phyloP scores from a whole-genome alignment of 2,888 invertebrate genomes.

The Hoplodrina ambigua region DNA sequence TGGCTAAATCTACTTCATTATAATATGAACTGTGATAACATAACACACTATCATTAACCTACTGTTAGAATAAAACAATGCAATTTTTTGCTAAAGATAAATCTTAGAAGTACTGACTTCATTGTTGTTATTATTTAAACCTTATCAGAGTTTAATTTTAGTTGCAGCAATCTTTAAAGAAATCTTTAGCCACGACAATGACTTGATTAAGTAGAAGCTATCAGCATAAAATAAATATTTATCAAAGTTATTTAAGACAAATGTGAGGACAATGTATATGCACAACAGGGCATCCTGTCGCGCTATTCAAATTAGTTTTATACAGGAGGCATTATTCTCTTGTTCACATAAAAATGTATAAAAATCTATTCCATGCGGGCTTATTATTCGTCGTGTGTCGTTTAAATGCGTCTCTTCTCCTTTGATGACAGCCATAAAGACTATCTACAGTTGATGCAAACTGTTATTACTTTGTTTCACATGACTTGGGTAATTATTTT shows the following conservation, averaged over 20 bases:
- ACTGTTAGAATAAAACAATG: neutral
- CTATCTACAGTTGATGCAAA: constrained; percentile 56
- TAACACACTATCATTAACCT: neutral
- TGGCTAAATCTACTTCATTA: constrained; percentile 2
- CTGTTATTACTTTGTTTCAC: constrained; percentile 52
- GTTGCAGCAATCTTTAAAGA: constrained; percentile 9
- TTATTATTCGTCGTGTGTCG: constrained; percentile 77
- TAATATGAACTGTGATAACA: constrained; percentile 9
- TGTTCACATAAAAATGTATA: constrained; percentile 71
- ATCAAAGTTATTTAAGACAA: constrained; percentile 57
- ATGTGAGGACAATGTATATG: constrained; percentile 49
- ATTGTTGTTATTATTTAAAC: neutral
- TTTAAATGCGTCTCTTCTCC: constrained; percentile 72
- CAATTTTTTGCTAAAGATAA: neutral
- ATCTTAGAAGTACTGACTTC: neutral
- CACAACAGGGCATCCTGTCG: constrained; percentile 69
- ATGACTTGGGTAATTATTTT: constrained; percentile 10
- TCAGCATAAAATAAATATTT: constrained; percentile 53
- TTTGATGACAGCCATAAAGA: constrained; percentile 68
- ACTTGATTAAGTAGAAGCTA: constrained; percentile 31
- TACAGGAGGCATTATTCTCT: constrained; percentile 68
- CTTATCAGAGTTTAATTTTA: neutral
- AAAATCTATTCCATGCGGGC: constrained; percentile 75
- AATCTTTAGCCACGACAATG: constrained; percentile 25
- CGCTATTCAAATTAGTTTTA: constrained; percentile 69